Evolutionary conservation across 2,888 invertebrate species (phyloP), one percentile per base, ranked within the genome.

Genomic region (Pimpla rufipes): DNA sequence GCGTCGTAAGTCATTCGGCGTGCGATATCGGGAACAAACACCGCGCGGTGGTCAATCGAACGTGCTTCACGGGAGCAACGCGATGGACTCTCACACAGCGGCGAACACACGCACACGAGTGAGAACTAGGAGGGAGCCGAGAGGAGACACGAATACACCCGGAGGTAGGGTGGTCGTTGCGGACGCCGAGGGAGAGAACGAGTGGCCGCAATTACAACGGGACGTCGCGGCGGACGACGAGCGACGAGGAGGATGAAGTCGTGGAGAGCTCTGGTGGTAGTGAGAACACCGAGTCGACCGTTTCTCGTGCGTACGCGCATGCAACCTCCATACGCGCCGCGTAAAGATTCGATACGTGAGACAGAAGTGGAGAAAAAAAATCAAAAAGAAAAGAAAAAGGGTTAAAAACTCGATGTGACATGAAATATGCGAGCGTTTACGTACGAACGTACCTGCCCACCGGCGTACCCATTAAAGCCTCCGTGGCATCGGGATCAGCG

Each of bases 391-490:
- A 40, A 6, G 13, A 52, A 76, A 55, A 67, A 59, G 16, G 70
- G 66, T 21, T 77, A 79, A 76, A 82, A 79, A 85, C 84, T 87
- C 86, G 82, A 87, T 88, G 86, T 88, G 90, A 90, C 90, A 89
- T 90, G 90, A 90, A 90, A 90, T 90, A 90, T 90, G 87, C 81
- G 89, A 86, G 83, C 86, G 85, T 85, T 86, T 85, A 84, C 87
- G 84, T 85, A 85, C 88, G 89, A 90, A 90, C 89, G 87, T 88
- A 87, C 81, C 90, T 89, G 88, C 90, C 90, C 90, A 90, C 90
- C 86, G 85, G 86, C 89, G 89, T 89, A 88, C 88, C 90, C 89
- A 87, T 88, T 88, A 88, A 88, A 86, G 83, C 80, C 77, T 16
- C 67, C 6, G 79, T 59, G 64, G 70, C 77, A 77, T 77, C 77